Percentiles rank a stretch among this genome's conserved stretches.
Conservation (phyloP, 2,113 vertebrate species). For the Etheostoma cragini region DNA sequence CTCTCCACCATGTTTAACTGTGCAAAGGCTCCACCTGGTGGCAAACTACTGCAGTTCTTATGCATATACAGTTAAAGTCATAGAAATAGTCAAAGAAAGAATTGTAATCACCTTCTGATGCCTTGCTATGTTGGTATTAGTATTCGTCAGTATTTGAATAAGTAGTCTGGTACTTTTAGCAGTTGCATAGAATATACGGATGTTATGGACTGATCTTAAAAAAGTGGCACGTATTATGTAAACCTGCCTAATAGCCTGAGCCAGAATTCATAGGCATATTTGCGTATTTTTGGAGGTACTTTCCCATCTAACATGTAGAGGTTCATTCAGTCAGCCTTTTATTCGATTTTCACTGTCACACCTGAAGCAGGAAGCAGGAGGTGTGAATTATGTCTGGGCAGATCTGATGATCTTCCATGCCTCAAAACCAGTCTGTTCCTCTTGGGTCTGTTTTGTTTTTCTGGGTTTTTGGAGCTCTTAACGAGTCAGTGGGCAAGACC, state of each 20-base stretch:
- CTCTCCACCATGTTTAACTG: neutral
- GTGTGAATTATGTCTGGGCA: neutral
- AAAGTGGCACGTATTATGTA: neutral
- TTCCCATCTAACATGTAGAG: neutral
- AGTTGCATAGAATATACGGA: neutral
- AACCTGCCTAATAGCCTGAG: neutral
- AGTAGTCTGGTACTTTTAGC: neutral
- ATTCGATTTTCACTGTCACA: neutral
- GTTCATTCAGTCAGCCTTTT: neutral
- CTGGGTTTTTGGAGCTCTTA: constrained; percentile 16
- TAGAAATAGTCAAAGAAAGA: neutral
- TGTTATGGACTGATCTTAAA: neutral
- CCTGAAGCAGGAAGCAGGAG: neutral
- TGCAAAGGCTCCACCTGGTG: constrained; percentile 48
- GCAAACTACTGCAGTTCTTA: neutral
- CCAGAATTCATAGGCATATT: neutral
- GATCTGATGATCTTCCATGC: neutral
- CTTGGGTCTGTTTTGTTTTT: neutral
- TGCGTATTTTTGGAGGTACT: neutral
- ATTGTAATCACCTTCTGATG: neutral
- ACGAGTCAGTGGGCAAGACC: neutral
- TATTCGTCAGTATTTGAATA: neutral
- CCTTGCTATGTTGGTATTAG: neutral
- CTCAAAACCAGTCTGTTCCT: neutral
- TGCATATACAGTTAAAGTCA: neutral